Conservation (phyloP, 2,888 invertebrate genomes). For the Pristionchus arcanus region DNA sequence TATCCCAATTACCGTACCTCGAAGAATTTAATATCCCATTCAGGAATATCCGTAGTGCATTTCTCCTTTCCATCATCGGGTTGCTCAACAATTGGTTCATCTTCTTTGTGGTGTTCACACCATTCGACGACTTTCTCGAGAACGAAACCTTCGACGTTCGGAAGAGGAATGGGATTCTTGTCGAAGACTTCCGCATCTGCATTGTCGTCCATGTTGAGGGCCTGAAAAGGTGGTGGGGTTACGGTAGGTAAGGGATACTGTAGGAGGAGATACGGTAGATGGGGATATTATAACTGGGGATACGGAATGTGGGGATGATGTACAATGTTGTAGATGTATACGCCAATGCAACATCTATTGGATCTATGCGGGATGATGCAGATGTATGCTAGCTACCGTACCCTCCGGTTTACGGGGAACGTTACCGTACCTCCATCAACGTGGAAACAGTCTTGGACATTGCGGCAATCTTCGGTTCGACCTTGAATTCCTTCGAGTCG, state of each 20-base stretch:
- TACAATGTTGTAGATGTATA: too few species aligned
- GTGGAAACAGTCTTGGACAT: not conserved
- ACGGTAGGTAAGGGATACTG: too few species aligned
- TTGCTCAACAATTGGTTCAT: not conserved
- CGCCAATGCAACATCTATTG: too few species aligned
- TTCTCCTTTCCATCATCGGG: not conserved
- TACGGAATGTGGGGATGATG: too few species aligned
- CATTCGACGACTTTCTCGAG: not conserved
- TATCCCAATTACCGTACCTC: not conserved
- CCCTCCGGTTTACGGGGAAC: too few species aligned
- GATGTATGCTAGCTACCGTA: too few species aligned
- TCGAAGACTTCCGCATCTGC: not conserved
- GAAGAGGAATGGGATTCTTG: slow-evolving; percentile 5
- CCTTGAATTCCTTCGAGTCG: not conserved
- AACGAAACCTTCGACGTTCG: not conserved
- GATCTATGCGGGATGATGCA: too few species aligned
- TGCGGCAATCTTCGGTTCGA: not conserved
- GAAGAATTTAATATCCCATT: not conserved
- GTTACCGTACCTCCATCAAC: not conserved
- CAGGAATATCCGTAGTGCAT: not conserved
- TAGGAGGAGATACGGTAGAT: too few species aligned
- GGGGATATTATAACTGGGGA: too few species aligned
- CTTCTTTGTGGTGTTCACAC: not conserved
- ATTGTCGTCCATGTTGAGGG: not conserved
- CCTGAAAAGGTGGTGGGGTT: not conserved